Conservation (phyloP, 2,797 vertebrate genomes). For the Channallabes apus region DNA sequence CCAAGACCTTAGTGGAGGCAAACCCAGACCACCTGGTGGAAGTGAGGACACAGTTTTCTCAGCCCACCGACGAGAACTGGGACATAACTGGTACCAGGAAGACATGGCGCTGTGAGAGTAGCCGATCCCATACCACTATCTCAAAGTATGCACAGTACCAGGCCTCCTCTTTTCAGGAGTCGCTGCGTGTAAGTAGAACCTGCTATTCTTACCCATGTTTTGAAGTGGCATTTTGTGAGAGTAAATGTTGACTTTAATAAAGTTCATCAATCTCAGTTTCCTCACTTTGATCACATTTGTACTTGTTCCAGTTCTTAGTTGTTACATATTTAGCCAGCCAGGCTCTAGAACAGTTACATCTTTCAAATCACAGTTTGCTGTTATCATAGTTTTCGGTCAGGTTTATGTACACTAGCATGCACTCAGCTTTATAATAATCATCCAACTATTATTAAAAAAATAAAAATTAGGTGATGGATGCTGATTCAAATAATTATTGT, state of each 20-base stretch:
- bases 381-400: not conserved
- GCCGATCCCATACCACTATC: slow-evolving; percentile 94
- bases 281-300: not conserved
- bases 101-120: slow-evolving; percentile 98
- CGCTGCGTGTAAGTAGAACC: slow-evolving; percentile 83
- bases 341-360: not conserved
- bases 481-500: not conserved
- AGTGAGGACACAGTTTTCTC: slow-evolving; percentile 92
- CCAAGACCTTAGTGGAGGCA: slow-evolving; percentile 96
- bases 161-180: slow-evolving; percentile 98
- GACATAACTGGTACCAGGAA: slow-evolving; percentile 91
- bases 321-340: not conserved
- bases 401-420: not conserved
- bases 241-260: not conserved
- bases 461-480: not conserved
- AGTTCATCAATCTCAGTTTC: not conserved
- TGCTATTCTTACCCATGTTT: not conserved
- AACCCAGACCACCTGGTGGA: slow-evolving; percentile 97
- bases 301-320: not conserved
- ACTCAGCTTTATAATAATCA: not conserved
- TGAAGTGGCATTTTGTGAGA: not conserved
- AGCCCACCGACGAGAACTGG: slow-evolving; percentile 98
- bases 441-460: not conserved
- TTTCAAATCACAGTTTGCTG: not conserved
- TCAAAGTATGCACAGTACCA: slow-evolving; percentile 98